Evolutionary conservation across 2,888 invertebrate genomes (phyloP), one percentile per base, ranked within the genome.

Genomic region (Doris montereyensis): DNA sequence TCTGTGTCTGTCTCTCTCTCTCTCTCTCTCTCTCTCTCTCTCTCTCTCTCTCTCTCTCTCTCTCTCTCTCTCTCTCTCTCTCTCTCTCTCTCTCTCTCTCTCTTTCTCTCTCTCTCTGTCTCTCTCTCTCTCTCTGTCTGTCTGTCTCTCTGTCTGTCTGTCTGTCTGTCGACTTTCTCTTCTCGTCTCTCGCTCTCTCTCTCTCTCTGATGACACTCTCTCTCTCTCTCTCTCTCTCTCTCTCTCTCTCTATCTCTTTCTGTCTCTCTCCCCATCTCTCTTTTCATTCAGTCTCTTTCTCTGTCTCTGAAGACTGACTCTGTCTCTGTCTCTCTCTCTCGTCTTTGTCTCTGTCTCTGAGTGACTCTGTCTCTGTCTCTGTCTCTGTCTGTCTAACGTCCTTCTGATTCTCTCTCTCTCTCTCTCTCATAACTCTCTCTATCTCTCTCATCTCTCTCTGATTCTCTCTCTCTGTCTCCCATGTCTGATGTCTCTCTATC

Each of bases 401-500:
- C 24, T 17, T 72, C 8, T 57, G 26, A 52, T 5, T 26, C 21
- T 35, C 41, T 26, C 13, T 24, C 52, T 26, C 72, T 8, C 35
- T 41, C 72, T 52, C 41, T 52, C 35, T 52, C 57, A 52, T 52
- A 28, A 60, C 74, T 74, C 28, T 74, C 74, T 74, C n/a, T 74
- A 58, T 74, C 21, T 74, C 74, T 74, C 35, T 74, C 74, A 60
- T 8, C 73, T 73, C n/a, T 73, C 52, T 73, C 35, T 73, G 57
- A 57, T 24, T 73, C 52, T 73, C 35, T 57, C 73, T 73, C 35
- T 73, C 73, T 73, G 24, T 73, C 73, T 57, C 35, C n/a, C n/a
- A n/a, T n/a, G n/a, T n/a, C n/a, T n/a, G n/a, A n/a, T n/a, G n/a
- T n/a, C n/a, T n/a, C n/a, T n/a, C n/a, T n/a, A n/a, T n/a, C n/a